Conservation (phyloP, 2,888 invertebrate species). For the Megalurothrips usitatus region DNA sequence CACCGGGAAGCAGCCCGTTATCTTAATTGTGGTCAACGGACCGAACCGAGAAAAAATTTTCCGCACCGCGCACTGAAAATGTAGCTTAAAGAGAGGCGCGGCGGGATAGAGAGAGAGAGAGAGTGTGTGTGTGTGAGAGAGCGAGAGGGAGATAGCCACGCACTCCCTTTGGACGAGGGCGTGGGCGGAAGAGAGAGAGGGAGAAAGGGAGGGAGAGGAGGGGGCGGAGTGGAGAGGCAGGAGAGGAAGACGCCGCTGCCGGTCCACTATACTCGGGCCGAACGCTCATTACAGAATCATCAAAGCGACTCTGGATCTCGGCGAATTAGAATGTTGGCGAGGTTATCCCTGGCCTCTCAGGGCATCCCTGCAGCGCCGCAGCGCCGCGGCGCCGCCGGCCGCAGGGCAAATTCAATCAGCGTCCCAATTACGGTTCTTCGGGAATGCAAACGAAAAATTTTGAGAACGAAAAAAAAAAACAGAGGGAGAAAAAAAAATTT, state of each 20-base stretch:
- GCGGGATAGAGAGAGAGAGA: neutral
- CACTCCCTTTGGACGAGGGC: neutral
- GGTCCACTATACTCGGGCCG: neutral
- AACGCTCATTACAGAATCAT: constrained; percentile 5
- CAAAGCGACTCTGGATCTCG: neutral
- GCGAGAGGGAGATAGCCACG: neutral
- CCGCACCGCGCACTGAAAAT: neutral
- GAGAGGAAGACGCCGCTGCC: neutral
- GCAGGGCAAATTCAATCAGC: no score
- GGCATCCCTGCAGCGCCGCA: no score
- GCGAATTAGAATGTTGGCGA: neutral
- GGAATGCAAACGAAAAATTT: neutral
- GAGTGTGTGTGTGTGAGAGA: neutral
- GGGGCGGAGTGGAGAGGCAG: neutral
- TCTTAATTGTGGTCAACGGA: constrained; percentile 11
- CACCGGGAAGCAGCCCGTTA: neutral
- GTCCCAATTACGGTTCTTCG: no score
- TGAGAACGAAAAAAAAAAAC: neutral
- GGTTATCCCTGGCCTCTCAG: no score
- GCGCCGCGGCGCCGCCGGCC: no score
- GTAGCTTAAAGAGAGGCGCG: neutral
- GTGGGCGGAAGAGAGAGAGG: neutral
- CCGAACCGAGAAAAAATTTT: neutral
- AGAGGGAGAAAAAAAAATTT: neutral
- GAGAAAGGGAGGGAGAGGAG: neutral